Evolutionary conservation across 1,140 invertebrate genomes (phyloP).

Genomic region (Drosophila burlai): DNA sequence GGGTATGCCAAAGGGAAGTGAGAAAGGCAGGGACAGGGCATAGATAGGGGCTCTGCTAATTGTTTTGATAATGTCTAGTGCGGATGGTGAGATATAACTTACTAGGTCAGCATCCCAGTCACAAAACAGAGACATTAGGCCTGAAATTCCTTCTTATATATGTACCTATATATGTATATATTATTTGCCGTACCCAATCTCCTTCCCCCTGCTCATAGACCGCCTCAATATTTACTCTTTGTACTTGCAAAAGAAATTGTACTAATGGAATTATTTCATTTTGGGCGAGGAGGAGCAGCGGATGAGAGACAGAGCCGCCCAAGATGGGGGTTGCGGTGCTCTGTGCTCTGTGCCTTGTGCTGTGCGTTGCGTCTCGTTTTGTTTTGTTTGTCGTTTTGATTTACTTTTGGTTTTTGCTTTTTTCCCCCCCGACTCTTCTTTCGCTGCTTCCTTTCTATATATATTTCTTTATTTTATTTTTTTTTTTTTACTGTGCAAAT

Average conservation of each 20-base stretch:
- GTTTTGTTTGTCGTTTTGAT: constrained; percentile 80
- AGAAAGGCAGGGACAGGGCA: neutral
- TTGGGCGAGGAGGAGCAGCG: constrained; percentile 32
- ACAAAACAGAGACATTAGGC: constrained; percentile 34
- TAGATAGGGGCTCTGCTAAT: constrained; percentile 1
- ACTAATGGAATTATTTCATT: constrained; percentile 85
- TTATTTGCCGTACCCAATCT: neutral
- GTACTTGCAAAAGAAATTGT: constrained; percentile 85
- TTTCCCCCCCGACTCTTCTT: neutral
- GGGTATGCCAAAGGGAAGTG: too few species aligned
- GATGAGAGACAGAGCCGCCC: constrained; percentile 4
- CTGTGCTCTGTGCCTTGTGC: neutral
- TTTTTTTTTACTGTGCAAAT: constrained; percentile 70
- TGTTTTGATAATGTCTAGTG: constrained; percentile 7
- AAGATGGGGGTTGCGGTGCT: constrained; percentile 4
- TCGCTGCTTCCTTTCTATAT: neutral
- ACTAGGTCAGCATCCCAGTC: constrained; percentile 54
- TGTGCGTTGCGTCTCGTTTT: constrained; percentile 64
- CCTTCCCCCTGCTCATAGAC: constrained; percentile 23
- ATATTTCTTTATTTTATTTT: constrained; percentile 5
- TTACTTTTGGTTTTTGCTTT: constrained; percentile 66
- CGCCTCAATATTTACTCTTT: constrained; percentile 81
- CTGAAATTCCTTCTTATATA: neutral
- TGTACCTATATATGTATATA: constrained; percentile 7
- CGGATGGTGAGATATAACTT: constrained; percentile 9